A percentile compares a stretch with the other conserved stretches of the same genome.
phyloP scores from a whole-genome alignment of 2,888 invertebrate genomes.

The Lochmaea crataegi region DNA sequence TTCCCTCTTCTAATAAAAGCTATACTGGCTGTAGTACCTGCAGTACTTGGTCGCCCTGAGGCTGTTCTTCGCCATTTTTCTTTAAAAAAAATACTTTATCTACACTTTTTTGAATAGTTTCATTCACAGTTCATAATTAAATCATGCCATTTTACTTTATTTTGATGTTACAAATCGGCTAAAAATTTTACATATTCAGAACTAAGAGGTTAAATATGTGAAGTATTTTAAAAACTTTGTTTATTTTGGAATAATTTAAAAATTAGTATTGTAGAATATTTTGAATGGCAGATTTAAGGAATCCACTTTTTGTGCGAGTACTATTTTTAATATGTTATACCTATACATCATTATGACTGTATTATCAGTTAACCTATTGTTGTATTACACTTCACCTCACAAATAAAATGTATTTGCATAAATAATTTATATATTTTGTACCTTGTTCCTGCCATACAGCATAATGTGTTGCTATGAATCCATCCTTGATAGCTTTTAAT shows the following conservation, averaged over 20 bases:
- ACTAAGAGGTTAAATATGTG: too few relatives aligned
- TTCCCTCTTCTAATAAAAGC: slow-evolving; percentile 94
- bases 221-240: too few relatives aligned
- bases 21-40: slow-evolving; percentile 96
- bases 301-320: too few relatives aligned
- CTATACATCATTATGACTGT: too few relatives aligned
- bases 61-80: slow-evolving; percentile 98
- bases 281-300: too few relatives aligned
- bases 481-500: slow-evolving; percentile 91
- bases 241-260: too few relatives aligned
- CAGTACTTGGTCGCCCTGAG: slow-evolving; percentile 94
- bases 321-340: too few relatives aligned
- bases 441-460: slow-evolving; percentile 98
- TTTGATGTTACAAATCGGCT: too few relatives aligned
- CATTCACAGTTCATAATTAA: not conserved
- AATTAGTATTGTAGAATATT: too few relatives aligned
- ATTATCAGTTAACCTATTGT: not conserved
- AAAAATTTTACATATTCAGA: too few relatives aligned
- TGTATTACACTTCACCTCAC: not conserved
- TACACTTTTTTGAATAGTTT: not conserved
- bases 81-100: slow-evolving; percentile 63
- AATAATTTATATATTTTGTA: slow-evolving; percentile 59
- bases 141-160: too few relatives aligned
- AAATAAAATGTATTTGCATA: not conserved
- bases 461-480: slow-evolving; percentile 95